Percentiles rank a stretch among this genome's conserved stretches.
phyloP scores from a whole-genome alignment of 2,113 vertebrate species.

The Pangasianodon gigas region DNA sequence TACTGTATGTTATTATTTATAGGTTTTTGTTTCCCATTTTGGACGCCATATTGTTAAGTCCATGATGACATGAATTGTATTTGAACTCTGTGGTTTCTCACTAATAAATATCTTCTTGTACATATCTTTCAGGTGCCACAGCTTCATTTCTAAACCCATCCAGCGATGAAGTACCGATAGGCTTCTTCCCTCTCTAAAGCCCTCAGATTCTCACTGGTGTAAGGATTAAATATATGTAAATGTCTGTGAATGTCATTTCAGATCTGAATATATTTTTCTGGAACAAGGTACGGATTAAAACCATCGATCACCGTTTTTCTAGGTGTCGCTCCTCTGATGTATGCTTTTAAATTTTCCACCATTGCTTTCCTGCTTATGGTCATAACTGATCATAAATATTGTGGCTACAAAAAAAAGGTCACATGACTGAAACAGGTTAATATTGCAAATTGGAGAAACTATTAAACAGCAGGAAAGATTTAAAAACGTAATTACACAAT shows the following conservation, averaged over 20 bases:
- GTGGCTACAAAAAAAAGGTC: not conserved
- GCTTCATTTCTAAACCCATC: not conserved
- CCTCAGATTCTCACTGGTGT: not conserved
- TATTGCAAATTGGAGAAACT: not conserved
- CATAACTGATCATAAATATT: not conserved
- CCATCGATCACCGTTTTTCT: not conserved
- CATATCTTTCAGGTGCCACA: not conserved
- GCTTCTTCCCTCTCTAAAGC: not conserved
- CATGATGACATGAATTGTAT: not conserved
- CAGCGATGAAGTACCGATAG: not conserved
- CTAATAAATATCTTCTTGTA: not conserved
- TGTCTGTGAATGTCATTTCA: not conserved
- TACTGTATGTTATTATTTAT: not conserved
- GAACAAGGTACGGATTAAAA: not conserved
- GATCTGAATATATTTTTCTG: not conserved
- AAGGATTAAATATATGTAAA: not conserved
- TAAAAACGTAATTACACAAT: not conserved
- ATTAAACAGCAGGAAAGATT: not conserved
- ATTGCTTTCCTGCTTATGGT: not conserved
- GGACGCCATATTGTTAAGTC: not conserved
- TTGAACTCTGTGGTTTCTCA: not conserved
- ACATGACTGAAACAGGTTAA: not conserved
- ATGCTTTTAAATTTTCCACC: not conserved
- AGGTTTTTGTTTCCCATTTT: no score
- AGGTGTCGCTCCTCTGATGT: not conserved